These are phyloP conservation scores for Cheilosia variabilis DNA, from an alignment of 2,888 invertebrate genomes.

Conservation along the genomic window DNA sequence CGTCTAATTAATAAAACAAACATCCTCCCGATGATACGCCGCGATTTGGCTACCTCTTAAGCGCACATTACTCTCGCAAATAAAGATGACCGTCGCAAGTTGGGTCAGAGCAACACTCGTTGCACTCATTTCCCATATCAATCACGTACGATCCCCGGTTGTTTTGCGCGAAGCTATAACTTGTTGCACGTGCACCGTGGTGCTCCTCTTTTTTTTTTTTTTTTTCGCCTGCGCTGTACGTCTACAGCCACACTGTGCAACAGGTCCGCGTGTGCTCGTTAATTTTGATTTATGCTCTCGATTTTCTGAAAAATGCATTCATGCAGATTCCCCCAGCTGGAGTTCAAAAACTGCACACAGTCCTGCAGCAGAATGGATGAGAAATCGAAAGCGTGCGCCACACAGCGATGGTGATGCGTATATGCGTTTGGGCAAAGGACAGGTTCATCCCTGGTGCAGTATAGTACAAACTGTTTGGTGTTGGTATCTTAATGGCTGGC, in stretches of 20 bases:
- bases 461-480: constrained; percentile 23
- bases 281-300: constrained; percentile 71
- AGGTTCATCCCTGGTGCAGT: constrained; percentile 50
- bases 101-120: neutral
- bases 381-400: constrained; percentile 70
- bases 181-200: constrained; percentile 55
- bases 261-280: constrained; percentile 73
- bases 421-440: constrained; percentile 34
- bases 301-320: constrained; percentile 71
- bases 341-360: constrained; percentile 34
- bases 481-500: constrained; percentile 54
- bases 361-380: constrained; percentile 39
- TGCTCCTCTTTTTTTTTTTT: constrained; percentile 21
- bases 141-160: constrained; percentile 66
- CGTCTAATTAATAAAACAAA: constrained; percentile 57
- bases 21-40: constrained; percentile 36
- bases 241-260: constrained; percentile 41
- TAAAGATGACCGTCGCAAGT: constrained; percentile 14
- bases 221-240: neutral
- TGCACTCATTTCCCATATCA: constrained; percentile 68
- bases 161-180: constrained; percentile 52
- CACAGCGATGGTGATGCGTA: constrained; percentile 50
- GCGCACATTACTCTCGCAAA: constrained; percentile 47
- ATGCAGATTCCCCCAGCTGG: constrained; percentile 73
- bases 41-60: constrained; percentile 54